Conservation (phyloP, 2,888 invertebrate genomes). For the Poecilus cupreus region DNA sequence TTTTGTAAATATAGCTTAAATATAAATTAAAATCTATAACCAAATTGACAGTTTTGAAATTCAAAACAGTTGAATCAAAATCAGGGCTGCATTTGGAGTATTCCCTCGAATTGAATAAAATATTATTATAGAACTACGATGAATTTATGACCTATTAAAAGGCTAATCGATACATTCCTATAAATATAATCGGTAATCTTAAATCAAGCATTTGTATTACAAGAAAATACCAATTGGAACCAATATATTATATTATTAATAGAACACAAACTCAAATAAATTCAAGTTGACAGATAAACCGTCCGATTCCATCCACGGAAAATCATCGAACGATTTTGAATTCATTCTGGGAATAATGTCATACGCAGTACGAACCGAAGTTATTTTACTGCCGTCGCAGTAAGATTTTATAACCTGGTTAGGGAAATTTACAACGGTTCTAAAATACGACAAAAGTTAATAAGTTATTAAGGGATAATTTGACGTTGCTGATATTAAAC, state of each 20-base stretch:
- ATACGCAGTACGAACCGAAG: slow-evolving; percentile 22
- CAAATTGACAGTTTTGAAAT: too few relatives aligned
- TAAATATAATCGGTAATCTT: too few relatives aligned
- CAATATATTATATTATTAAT: slow-evolving; percentile 43
- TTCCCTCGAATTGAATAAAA: too few relatives aligned
- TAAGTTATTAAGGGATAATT: slow-evolving; percentile 29
- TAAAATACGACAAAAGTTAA: slow-evolving; percentile 32
- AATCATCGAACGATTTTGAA: neutral
- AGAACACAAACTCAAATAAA: neutral
- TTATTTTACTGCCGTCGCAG: slow-evolving; percentile 16
- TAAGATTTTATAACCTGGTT: slow-evolving; percentile 26
- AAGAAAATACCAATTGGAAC: neutral
- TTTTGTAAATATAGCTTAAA: too few relatives aligned
- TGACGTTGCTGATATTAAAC: neutral
- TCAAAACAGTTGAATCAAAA: too few relatives aligned
- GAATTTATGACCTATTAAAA: too few relatives aligned
- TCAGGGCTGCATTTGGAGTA: too few relatives aligned
- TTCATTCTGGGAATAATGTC: slow-evolving; percentile 20
- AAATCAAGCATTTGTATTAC: too few relatives aligned
- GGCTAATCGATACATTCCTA: too few relatives aligned
- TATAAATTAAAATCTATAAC: too few relatives aligned
- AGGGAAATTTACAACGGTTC: slow-evolving; percentile 14
- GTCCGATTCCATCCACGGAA: neutral
- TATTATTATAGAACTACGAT: too few relatives aligned
- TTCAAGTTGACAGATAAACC: slow-evolving; percentile 23